These are phyloP conservation scores for Callinectes sapidus DNA, from an alignment of 2,888 invertebrate genomes.

Conservation along the genomic window DNA sequence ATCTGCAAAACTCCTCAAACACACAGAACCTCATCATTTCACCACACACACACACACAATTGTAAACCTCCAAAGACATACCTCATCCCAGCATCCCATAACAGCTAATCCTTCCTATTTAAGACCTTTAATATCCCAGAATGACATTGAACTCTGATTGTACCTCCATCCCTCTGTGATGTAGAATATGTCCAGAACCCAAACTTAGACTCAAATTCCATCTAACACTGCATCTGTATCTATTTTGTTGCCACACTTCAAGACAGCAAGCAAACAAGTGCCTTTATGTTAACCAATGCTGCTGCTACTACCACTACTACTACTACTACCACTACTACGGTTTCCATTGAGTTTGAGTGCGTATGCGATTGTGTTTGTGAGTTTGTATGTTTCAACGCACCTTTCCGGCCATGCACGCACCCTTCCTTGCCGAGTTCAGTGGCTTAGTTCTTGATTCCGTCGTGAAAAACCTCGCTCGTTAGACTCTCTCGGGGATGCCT, in stretches of 20 bases:
- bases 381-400: neutral
- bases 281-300: neutral
- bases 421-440: neutral
- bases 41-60: neutral
- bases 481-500: neutral
- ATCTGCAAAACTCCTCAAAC: neutral
- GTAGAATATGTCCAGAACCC: too few relatives aligned
- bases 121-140: too few relatives aligned
- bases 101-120: too few relatives aligned
- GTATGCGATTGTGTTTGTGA: neutral
- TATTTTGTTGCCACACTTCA: too few relatives aligned
- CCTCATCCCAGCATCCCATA: neutral
- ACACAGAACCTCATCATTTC: neutral
- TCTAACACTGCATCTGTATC: too few relatives aligned
- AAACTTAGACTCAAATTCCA: too few relatives aligned
- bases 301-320: neutral
- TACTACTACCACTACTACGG: neutral
- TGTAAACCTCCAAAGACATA: neutral
- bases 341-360: neutral
- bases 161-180: too few relatives aligned
- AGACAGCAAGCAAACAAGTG: neutral
- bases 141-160: too few relatives aligned
- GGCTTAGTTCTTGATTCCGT: neutral
- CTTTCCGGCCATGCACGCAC: neutral
- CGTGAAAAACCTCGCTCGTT: neutral